Base-by-base conservation (phyloP, 2,888 invertebrate genomes). In the Phengaris alcon region DNA sequence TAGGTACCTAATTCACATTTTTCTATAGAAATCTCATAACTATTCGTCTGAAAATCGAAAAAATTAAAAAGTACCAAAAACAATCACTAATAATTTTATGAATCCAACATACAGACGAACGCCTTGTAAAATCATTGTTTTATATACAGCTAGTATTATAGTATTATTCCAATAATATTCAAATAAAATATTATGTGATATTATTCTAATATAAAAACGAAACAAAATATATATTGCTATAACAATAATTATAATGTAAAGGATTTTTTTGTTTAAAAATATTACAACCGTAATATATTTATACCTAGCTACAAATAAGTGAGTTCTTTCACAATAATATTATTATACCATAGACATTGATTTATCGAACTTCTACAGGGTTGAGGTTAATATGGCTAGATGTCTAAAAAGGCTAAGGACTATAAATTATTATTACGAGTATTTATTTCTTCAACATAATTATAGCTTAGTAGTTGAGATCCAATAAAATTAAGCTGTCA, bases 261-360 rank as follows among this genome's bases (percentile, higher is more conserved):
- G 44, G 22, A 69, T 48, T 48, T 48, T 15, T 72, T 54, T 22
- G 35, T 72, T 72, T 72, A 72, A 72, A 72, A 72, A 72, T 72
- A 72, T 72, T 72, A 72, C 72, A 72, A 72, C 72, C 72, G 12
- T 72, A 72, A 48, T 70, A 64, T 15, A 15, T 10, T 51, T 51
- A 51, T 48, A 48, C 70, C 48, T 48, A 48, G 15, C 48, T 48
- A 15, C 48, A 48, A 70, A 10, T 70, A 52, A 13, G 12, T 35
- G 12, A 35, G 54, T 35, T 52, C 54, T 54, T 54, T 68, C 35
- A 35, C 22, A 22, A 22, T 35, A 12, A 22, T 70, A 51, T 72
- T 72, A 52, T 72, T 22, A 72, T 35, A 54, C 13, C 72, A 72
- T 72, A 72, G 52, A 72, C 72, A 72, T 72, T 52, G 7, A 72